These are phyloP conservation scores for Peromyscus eremicus DNA, from an alignment of 2,797 vertebrate genomes.

Conservation along the genomic window DNA sequence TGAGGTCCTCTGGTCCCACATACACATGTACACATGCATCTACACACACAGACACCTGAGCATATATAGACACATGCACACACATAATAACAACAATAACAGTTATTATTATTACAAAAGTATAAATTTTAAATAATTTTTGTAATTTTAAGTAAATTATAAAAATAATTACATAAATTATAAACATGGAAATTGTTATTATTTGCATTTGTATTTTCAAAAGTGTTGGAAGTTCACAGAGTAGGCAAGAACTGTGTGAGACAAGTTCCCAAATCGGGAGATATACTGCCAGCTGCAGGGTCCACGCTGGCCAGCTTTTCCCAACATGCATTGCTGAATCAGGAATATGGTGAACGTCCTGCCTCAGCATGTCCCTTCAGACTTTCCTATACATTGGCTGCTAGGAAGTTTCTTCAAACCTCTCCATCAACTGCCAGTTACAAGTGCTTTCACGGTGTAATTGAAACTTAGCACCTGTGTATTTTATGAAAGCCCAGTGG, in stretches of 20 bases:
- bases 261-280: not conserved
- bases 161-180: not conserved
- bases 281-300: not conserved
- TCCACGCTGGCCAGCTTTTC: accelerated
- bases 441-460: not conserved
- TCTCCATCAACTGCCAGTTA: not conserved
- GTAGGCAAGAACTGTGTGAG: not conserved
- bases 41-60: not conserved
- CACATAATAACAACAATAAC: not conserved
- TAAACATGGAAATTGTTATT: not conserved
- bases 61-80: too few relatives aligned
- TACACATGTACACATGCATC: not conserved
- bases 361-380: not conserved
- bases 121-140: not conserved
- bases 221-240: not conserved
- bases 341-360: accelerated
- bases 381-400: not conserved
- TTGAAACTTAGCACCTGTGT: not conserved
- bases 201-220: not conserved
- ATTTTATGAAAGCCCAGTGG: not conserved
- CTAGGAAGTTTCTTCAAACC: not conserved
- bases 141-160: not conserved
- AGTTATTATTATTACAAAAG: not conserved
- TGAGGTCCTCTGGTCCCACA: not conserved
- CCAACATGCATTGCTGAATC: not conserved